Percentiles rank a stretch among this genome's conserved stretches.
phyloP scores from a whole-genome alignment of 2,113 vertebrate species.

The Dasyornis broadbenti region DNA sequence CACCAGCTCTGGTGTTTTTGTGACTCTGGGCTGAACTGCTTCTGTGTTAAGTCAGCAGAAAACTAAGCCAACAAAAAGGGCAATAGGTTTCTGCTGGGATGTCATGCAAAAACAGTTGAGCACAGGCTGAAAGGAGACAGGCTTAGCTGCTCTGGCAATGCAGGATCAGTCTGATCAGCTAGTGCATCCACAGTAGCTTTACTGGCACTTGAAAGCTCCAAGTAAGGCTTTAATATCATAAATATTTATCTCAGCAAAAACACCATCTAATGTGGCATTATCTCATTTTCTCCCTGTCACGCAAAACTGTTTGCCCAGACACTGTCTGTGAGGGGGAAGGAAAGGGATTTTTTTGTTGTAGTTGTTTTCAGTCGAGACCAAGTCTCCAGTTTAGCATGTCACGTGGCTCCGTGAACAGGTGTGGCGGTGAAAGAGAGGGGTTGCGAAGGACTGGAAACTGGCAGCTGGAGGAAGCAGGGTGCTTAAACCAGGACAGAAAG shows the following conservation, averaged over 20 bases:
- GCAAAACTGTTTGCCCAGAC: not conserved
- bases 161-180: not conserved
- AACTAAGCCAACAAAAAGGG: slow-evolving; percentile 52
- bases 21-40: slow-evolving; percentile 56
- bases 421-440: not conserved
- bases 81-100: not conserved
- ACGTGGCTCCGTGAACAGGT: not conserved
- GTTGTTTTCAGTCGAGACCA: not conserved
- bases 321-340: not conserved
- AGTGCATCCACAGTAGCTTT: not conserved
- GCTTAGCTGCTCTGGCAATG: not conserved
- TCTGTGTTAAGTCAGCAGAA: slow-evolving; percentile 64
- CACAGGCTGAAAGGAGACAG: not conserved
- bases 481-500: not conserved
- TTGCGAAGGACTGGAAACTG: not conserved
- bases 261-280: not conserved
- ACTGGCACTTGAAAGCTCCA: not conserved
- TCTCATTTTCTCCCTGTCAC: not conserved
- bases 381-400: not conserved
- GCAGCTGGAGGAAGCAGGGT: not conserved
- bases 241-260: not conserved
- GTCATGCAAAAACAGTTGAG: slow-evolving; percentile 7
- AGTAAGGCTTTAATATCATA: not conserved
- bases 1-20: slow-evolving; percentile 22
- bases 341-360: not conserved